Conservation (phyloP, 1,140 invertebrate genomes). For the Chymomyza costata region DNA sequence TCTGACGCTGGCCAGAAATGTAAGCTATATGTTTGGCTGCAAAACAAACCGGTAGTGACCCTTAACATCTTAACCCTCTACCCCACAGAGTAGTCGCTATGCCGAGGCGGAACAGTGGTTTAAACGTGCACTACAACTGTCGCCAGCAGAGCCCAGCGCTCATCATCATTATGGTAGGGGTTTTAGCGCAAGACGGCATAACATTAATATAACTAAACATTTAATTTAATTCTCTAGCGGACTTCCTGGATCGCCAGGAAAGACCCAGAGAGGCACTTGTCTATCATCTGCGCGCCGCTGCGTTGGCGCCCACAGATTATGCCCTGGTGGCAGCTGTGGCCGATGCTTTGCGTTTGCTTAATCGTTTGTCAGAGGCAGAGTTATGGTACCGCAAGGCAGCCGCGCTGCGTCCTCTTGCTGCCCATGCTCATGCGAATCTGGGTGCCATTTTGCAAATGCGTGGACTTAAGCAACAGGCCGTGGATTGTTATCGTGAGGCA, state of each 20-base stretch:
- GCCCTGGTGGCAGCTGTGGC: constrained; percentile 90
- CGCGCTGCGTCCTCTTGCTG: constrained; percentile 77
- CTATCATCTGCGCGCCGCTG: constrained; percentile 85
- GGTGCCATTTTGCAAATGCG: constrained; percentile 95
- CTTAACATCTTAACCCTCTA: background rate
- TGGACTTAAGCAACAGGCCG: constrained; percentile 90
- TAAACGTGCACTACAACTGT: constrained; percentile 85
- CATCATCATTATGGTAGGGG: constrained; percentile 89
- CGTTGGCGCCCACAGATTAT: constrained; percentile 86
- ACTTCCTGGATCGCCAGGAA: constrained; percentile 87
- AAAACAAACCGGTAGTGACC: no score
- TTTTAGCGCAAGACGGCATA: no score
- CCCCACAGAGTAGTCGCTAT: constrained; percentile 82
- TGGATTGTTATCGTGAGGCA: constrained; percentile 87
- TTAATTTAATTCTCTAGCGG: constrained; percentile 79
- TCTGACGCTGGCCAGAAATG: constrained; percentile 90
- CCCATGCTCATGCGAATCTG: constrained; percentile 92
- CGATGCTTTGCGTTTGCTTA: constrained; percentile 86
- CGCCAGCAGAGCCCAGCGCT: constrained; percentile 86
- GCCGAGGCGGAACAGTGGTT: constrained; percentile 93
- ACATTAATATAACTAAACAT: background rate
- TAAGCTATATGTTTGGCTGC: constrained; percentile 80
- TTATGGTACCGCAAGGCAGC: constrained; percentile 86
- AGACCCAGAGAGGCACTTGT: constrained; percentile 87
- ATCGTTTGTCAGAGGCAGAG: constrained; percentile 87